These are phyloP conservation scores for Apoda limacodes DNA, from an alignment of 2,888 invertebrate genomes.

Conservation along the genomic window DNA sequence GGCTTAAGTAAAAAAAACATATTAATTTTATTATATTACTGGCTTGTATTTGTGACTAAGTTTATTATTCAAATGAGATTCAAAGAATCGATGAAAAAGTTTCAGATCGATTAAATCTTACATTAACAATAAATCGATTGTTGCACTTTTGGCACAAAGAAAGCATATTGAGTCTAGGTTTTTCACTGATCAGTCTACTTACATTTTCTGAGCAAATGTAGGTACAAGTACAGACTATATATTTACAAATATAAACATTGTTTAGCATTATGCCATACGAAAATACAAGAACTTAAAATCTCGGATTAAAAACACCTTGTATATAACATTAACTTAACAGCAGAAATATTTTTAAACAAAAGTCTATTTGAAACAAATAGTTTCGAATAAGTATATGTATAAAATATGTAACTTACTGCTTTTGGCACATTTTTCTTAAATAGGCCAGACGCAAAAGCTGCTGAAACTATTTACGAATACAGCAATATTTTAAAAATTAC, in stretches of 20 bases:
- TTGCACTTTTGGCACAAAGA: constrained; percentile 63
- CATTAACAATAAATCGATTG: constrained; percentile 37
- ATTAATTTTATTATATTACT: too few species aligned
- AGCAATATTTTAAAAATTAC: too few species aligned
- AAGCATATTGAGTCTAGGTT: constrained; percentile 53
- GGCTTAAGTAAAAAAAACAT: too few species aligned
- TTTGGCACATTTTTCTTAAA: constrained; percentile 50
- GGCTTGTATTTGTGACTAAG: too few species aligned
- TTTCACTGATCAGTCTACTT: constrained; percentile 40
- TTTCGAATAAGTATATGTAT: too few species aligned
- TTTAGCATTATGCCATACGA: constrained; percentile 6
- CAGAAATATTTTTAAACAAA: too few species aligned
- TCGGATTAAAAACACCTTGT: constrained; percentile 57
- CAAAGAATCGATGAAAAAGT: too few species aligned
- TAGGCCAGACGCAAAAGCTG: constrained; percentile 60
- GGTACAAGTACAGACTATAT: constrained; percentile 57
- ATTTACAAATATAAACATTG: constrained; percentile 51
- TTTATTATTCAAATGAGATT: too few species aligned
- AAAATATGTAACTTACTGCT: too few species aligned
- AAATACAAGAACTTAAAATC: constrained; percentile 47
- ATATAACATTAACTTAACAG: constrained; percentile 64
- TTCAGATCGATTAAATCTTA: too few species aligned
- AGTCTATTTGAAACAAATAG: too few species aligned
- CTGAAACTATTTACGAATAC: constrained; percentile 37
- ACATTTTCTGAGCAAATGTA: constrained; percentile 66